Base-by-base conservation (phyloP, 2,797 vertebrate species). In the Myotis findleyi region DNA sequence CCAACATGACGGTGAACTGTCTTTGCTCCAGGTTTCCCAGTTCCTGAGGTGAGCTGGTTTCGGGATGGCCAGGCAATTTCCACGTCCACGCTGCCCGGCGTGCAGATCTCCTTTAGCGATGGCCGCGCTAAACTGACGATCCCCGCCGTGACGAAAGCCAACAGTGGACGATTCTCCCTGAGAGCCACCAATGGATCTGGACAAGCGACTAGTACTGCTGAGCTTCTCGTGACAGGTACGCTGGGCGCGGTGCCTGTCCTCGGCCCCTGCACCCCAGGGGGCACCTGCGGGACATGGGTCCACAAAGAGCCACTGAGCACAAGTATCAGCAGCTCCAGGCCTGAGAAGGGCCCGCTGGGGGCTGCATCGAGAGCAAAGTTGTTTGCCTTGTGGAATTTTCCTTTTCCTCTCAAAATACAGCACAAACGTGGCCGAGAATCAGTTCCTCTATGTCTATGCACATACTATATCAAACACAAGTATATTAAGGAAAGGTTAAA, bases 31-130 rank as follows among this genome's bases (percentile, higher is more conserved):
- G 99, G 99, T 99, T 99, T 98, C 97, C 99, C 99, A 99, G 99
- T 99, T 99, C 99, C 99, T 98, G 99, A 99, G 98, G 99, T 99
- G 99, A 99, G 99, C 99, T 99, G 99, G 99, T 99, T 99, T 98
- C 99, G 99, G 99, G 99, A 99, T 99, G 99, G 99, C 98, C 99
- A 99, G 99, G 99, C 99, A 98, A 98, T 99, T 98, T 99, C 99
- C 87, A 95, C 99, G 98, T 99, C 99, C 96, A 98, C 99, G 98
- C 98, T 99, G 98, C 99, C 99, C 97, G 99, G 99, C 98, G 98
- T 98, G 98, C 99, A 99, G 99, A 99, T 99, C 99, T 99, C 99
- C 93, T 99, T 99, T 99, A 99, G 99, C 98, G 99, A 99, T 97
- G 99, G 99, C 99, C 99, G 99, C 98, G 99, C 99, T 99, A 99